phyloP scores from a whole-genome alignment of 2,888 invertebrate genomes.

The Hylaea fasciaria region DNA sequence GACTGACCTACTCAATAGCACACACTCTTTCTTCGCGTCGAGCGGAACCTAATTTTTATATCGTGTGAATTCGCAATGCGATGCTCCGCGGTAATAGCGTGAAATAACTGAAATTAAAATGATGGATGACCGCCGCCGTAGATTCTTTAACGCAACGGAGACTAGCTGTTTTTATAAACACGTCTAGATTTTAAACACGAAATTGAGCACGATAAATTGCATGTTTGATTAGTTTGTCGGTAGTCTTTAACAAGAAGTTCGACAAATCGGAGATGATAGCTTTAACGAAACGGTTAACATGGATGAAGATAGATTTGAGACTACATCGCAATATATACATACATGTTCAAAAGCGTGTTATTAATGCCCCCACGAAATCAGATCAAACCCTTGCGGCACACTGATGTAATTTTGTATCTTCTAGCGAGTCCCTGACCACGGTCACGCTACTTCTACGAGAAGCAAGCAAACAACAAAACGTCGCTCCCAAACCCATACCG shows the following conservation, averaged over 20 bases:
- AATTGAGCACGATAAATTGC: slow-evolving; percentile 39
- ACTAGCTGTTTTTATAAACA: slow-evolving; percentile 25
- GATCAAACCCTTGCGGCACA: slow-evolving; percentile 6
- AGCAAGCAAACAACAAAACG: slow-evolving; percentile 21
- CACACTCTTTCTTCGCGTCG: slow-evolving; percentile 85
- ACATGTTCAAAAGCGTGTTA: background rate
- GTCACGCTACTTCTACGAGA: slow-evolving; percentile 11
- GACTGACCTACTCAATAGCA: slow-evolving; percentile 83
- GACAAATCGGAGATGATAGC: slow-evolving; percentile 33
- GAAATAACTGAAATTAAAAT: slow-evolving; percentile 65
- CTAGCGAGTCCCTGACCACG: slow-evolving; percentile 10
- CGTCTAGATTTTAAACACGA: slow-evolving; percentile 30
- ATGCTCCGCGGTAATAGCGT: slow-evolving; percentile 63
- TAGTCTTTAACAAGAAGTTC: slow-evolving; percentile 40
- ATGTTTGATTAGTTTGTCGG: slow-evolving; percentile 30
- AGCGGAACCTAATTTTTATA: slow-evolving; percentile 83
- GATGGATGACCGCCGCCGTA: slow-evolving; percentile 40
- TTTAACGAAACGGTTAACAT: slow-evolving; percentile 3
- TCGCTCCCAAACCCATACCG: slow-evolving; percentile 26
- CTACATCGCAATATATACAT: too few relatives aligned
- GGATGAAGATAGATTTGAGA: background rate
- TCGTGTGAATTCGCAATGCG: slow-evolving; percentile 77
- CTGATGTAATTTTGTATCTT: slow-evolving; percentile 1
- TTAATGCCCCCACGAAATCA: slow-evolving; percentile 1
- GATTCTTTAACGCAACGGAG: slow-evolving; percentile 51